Percentiles rank a stretch among this genome's conserved stretches.
phyloP scores from a whole-genome alignment of 35 echinoderm and acorn worm species.

The Chiridota heheva region DNA sequence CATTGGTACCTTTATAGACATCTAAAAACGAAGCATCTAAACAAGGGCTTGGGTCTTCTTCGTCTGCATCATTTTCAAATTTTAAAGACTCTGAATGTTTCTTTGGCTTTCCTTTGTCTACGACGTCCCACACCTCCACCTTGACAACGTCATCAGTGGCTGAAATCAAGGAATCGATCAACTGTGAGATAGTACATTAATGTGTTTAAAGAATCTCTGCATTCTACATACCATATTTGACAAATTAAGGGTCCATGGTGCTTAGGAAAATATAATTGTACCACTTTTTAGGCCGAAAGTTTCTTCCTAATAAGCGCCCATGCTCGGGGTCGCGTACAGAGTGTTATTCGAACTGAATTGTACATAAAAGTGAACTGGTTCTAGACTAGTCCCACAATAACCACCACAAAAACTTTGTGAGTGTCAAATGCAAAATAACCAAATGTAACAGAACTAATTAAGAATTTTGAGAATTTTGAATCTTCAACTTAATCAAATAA shows the following conservation, averaged over 20 bases:
- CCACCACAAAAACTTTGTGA: too few relatives aligned
- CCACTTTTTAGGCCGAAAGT: too few relatives aligned
- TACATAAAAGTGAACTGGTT: too few relatives aligned
- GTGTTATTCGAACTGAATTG: not conserved
- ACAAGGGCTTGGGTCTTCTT: slow-evolving; percentile 59
- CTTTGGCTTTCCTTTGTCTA: slow-evolving; percentile 81
- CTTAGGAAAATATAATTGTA: not conserved
- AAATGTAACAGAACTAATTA: too few relatives aligned
- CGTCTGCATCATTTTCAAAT: slow-evolving; percentile 57
- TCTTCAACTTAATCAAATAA: too few relatives aligned
- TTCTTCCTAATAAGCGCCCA: too few relatives aligned
- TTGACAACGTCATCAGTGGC: slow-evolving; percentile 98
- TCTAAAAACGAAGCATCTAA: slow-evolving; percentile 91
- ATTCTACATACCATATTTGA: not conserved
- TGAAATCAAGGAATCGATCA: slow-evolving; percentile 10
- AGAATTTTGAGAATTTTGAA: too few relatives aligned
- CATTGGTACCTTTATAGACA: slow-evolving; percentile 97
- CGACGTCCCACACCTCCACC: slow-evolving; percentile 97
- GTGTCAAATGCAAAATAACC: too few relatives aligned
- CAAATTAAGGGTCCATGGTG: not conserved
- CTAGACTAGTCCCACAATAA: too few relatives aligned
- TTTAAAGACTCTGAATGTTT: slow-evolving; percentile 82
- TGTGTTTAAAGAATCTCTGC: too few relatives aligned
- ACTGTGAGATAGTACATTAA: not conserved
- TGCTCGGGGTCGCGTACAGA: too few relatives aligned